Percentiles rank a stretch among this genome's conserved stretches.
phyloP scores from a whole-genome alignment of 2,797 vertebrate genomes.

The Sebastes cheni region DNA sequence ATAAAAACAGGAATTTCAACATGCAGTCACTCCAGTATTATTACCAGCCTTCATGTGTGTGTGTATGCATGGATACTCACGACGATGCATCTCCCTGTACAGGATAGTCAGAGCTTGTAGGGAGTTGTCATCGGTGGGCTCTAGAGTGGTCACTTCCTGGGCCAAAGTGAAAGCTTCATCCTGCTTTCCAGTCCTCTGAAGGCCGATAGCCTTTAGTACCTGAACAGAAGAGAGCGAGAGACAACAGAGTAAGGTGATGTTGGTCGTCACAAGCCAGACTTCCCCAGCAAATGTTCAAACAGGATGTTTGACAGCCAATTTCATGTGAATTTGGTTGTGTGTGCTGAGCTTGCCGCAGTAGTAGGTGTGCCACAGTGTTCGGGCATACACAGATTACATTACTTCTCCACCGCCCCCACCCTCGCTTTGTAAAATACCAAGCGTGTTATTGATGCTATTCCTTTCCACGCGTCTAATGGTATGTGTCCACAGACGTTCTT shows the following conservation, averaged over 20 bases:
- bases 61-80: slow-evolving; percentile 48
- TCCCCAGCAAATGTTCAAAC: not conserved
- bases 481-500: too few species aligned
- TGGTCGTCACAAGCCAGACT: too few species aligned
- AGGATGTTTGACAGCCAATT: not conserved
- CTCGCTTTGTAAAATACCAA: too few species aligned
- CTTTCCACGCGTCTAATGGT: too few species aligned
- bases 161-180: slow-evolving; percentile 95
- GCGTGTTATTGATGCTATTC: too few species aligned
- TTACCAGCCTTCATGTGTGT: not conserved
- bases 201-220: slow-evolving; percentile 97
- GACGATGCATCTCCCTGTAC: slow-evolving; percentile 97
- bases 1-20: not conserved
- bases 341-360: not conserved
- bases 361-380: too few species aligned
- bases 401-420: too few species aligned
- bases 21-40: not conserved
- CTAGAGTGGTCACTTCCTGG: slow-evolving; percentile 93
- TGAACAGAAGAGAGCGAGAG: slow-evolving; percentile 42
- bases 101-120: slow-evolving; percentile 97
- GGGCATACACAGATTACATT: too few species aligned
- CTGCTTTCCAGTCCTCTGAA: slow-evolving; percentile 96
- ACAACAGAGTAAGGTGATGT: not conserved
- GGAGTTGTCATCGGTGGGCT: slow-evolving; percentile 98
- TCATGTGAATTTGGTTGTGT: not conserved